phyloP scores from a whole-genome alignment of 2,888 invertebrate genomes.

The Plebejus anna region DNA sequence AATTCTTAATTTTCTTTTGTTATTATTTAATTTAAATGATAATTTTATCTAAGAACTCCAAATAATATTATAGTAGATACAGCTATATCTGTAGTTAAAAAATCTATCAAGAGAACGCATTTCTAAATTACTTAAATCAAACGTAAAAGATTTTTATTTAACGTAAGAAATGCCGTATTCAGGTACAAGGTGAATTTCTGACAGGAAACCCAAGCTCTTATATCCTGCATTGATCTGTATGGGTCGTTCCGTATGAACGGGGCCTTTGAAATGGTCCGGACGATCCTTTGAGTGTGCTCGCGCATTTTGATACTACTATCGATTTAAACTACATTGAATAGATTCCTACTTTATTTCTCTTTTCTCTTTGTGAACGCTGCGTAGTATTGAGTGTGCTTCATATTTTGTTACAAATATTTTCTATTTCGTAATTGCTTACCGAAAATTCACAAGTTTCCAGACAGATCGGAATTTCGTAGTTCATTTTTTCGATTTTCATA shows the following conservation, averaged over 20 bases:
- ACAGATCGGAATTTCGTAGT: not conserved
- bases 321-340: constrained; percentile 63
- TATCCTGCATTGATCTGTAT: constrained; percentile 59
- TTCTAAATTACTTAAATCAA: not conserved
- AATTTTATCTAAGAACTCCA: no score
- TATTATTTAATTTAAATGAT: no score
- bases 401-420: constrained; percentile 23
- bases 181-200: constrained; percentile 45
- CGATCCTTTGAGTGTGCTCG: constrained; percentile 61
- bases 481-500: not conserved
- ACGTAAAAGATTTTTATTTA: not conserved
- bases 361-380: constrained; percentile 32
- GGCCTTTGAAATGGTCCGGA: constrained; percentile 61
- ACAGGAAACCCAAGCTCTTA: constrained; percentile 34
- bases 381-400: not conserved
- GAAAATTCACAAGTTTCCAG: constrained; percentile 2
- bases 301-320: constrained; percentile 71
- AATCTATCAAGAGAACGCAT: no score
- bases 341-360: constrained; percentile 57
- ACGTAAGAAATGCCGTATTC: not conserved
- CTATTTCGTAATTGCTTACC: constrained; percentile 13
- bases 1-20: not conserved
- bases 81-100: no score
- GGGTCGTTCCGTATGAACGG: constrained; percentile 57
- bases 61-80: no score